Evolutionary conservation across 2,113 vertebrate species (phyloP), one percentile per base, ranked within the genome.

Genomic region (Muscicapa adusta): DNA sequence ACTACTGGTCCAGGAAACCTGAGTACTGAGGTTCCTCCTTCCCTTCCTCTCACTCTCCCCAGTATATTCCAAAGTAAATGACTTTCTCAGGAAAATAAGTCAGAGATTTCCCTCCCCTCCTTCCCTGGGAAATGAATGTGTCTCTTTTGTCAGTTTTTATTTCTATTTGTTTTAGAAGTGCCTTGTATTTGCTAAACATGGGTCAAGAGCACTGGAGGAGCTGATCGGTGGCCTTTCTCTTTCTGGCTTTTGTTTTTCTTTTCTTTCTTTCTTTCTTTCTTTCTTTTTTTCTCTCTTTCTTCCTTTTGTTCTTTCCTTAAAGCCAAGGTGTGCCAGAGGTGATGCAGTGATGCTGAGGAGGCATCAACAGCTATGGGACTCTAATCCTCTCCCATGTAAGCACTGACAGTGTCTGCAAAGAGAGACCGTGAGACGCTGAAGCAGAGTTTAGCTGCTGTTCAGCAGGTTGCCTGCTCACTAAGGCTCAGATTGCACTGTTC

Each of bases 151-250:
- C 68, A 87, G 67, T 94, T 96, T 94, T 96, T 95, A 71, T 96
- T 95, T 94, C 58, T 10, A 12, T 96, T 97, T 97, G 97, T 91
- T 98, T 81, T 96, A 97, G 94, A 97, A 97, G 96, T 97, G 95
- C 97, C 97, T 98, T 98, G 73, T 97, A 75, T 97, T 97, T 97
- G 84, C 91, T 97, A 91, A 97, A 95, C 95, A 94, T 98, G 89
- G 79, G 92, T 96, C 89, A 82, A 93, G 93, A 97, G 91, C 96
- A 94, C 93, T 73, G 71, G 96, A 97, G 94, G 95, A 98, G 96
- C 97, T 97, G 92, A 97, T 93, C 90, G 88, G 97, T 97, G 96
- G 96, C 98, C 97, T 98, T 97, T 98, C 95, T 96, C 95, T 96
- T 87, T 96, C 95, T 95, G 93, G 75, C 88, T 94, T 31, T 63